Conservation (phyloP, 2,113 vertebrate species). For the Centropristis striata region DNA sequence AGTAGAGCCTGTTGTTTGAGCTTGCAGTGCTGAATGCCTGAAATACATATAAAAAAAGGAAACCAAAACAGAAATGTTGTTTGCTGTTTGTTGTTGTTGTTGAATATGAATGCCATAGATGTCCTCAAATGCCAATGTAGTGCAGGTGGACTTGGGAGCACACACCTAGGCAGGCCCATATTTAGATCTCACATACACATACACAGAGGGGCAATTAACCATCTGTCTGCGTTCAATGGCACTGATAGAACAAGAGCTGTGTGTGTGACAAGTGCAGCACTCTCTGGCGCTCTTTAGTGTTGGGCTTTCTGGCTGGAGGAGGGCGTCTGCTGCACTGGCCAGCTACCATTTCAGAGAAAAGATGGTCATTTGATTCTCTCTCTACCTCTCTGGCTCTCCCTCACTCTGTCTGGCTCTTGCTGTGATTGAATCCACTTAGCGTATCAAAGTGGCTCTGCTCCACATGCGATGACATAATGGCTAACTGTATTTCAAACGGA, state of each 20-base stretch:
- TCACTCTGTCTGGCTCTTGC: conserved; percentile 4
- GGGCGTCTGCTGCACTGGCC: conserved; percentile 51
- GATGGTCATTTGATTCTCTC: conserved; percentile 49
- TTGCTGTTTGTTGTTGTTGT: not conserved
- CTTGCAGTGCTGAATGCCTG: not conserved
- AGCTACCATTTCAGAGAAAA: conserved; percentile 59
- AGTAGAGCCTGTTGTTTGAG: conserved; percentile 26
- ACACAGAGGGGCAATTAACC: conserved; percentile 67
- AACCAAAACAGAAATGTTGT: not conserved
- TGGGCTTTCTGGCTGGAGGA: conserved; percentile 60
- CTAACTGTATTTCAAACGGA: conserved; percentile 48
- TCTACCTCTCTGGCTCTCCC: not conserved
- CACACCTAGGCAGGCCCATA: conserved; percentile 15
- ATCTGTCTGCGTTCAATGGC: conserved; percentile 64
- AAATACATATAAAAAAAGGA: not conserved
- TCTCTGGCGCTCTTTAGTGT: conserved; percentile 47
- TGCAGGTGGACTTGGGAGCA: conserved; percentile 42
- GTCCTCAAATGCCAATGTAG: conserved; percentile 37
- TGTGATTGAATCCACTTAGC: conserved; percentile 69
- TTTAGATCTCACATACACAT: conserved; percentile 43
- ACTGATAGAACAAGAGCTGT: conserved; percentile 55
- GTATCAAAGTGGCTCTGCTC: conserved; percentile 54
- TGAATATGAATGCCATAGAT: conserved; percentile 25
- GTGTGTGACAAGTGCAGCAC: conserved; percentile 39
- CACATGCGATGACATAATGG: conserved; percentile 62